These are phyloP conservation scores for Ethmia dodecea DNA, from an alignment of 2,888 invertebrate species.

Conservation along the genomic window DNA sequence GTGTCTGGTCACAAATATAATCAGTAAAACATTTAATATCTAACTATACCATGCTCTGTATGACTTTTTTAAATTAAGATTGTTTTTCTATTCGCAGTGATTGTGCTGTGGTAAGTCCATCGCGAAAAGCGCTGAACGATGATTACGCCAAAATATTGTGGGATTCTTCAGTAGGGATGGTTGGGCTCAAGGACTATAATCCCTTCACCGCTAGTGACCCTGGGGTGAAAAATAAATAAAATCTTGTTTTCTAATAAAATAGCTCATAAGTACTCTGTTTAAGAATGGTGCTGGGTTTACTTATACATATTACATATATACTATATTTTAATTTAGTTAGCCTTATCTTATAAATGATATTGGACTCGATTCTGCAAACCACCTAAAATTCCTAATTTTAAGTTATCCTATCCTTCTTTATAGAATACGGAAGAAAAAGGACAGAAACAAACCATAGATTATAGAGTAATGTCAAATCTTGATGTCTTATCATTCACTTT, in stretches of 20 bases:
- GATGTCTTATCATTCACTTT: too few species aligned
- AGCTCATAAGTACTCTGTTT: not conserved
- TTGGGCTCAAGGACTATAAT: slow-evolving; percentile 58
- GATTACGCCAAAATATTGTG: slow-evolving; percentile 78
- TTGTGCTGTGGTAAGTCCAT: slow-evolving; percentile 65
- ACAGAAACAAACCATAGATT: too few species aligned
- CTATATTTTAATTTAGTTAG: too few species aligned
- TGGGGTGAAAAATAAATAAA: slow-evolving; percentile 24
- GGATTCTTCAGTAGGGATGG: slow-evolving; percentile 77
- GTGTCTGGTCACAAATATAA: not conserved
- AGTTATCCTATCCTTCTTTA: too few species aligned
- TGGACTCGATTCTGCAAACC: too few species aligned
- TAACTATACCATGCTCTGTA: not conserved
- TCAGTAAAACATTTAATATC: not conserved
- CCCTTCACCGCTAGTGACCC: slow-evolving; percentile 51
- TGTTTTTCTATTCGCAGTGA: slow-evolving; percentile 54
- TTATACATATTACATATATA: too few species aligned
- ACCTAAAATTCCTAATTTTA: too few species aligned
- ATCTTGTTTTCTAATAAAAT: not conserved
- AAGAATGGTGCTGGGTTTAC: not conserved
- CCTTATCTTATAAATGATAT: too few species aligned
- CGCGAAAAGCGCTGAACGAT: slow-evolving; percentile 55
- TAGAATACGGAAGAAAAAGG: too few species aligned
- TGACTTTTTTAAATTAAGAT: not conserved
- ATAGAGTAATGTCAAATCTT: too few species aligned